phyloP scores from a whole-genome alignment of 2,888 invertebrate species.

The Eristalinus aeneus region DNA sequence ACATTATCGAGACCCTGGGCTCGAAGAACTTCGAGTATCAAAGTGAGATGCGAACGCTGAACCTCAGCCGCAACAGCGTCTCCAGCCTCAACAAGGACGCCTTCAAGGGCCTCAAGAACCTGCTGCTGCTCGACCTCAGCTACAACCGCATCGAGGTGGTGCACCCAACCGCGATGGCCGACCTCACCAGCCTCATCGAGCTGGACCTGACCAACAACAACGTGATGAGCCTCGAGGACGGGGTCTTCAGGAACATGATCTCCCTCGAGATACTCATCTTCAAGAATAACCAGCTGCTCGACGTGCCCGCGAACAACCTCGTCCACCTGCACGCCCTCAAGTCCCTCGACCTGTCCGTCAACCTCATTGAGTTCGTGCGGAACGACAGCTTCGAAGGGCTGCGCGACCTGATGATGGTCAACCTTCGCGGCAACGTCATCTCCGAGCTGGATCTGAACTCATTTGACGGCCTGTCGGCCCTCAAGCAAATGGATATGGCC shows the following conservation, averaged over 20 bases:
- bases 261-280: conserved; percentile 88
- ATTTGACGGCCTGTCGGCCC: conserved; percentile 87
- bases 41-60: conserved; percentile 86
- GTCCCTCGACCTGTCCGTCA: conserved; percentile 88
- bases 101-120: conserved; percentile 86
- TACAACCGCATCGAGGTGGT: conserved; percentile 89
- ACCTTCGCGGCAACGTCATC: conserved; percentile 89
- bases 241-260: conserved; percentile 86
- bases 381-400: conserved; percentile 88
- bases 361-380: conserved; percentile 88
- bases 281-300: conserved; percentile 89
- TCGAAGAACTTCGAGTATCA: conserved; percentile 91
- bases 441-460: conserved; percentile 86
- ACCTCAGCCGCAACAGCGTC: conserved; percentile 89
- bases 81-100: conserved; percentile 88
- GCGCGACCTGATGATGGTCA: conserved; percentile 86
- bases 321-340: conserved; percentile 86
- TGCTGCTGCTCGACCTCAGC: conserved; percentile 87
- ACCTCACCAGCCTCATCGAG: conserved; percentile 87
- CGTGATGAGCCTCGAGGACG: conserved; percentile 87
- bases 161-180: conserved; percentile 88
- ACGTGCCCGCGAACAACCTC: conserved; percentile 87
- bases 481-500: conserved; percentile 88
- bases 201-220: conserved; percentile 89
- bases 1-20: conserved; percentile 90